Percentiles rank a stretch among this genome's conserved stretches.
phyloP scores from a whole-genome alignment of 35 echinoderm and acorn worm genomes.

The Patiria miniata region DNA sequence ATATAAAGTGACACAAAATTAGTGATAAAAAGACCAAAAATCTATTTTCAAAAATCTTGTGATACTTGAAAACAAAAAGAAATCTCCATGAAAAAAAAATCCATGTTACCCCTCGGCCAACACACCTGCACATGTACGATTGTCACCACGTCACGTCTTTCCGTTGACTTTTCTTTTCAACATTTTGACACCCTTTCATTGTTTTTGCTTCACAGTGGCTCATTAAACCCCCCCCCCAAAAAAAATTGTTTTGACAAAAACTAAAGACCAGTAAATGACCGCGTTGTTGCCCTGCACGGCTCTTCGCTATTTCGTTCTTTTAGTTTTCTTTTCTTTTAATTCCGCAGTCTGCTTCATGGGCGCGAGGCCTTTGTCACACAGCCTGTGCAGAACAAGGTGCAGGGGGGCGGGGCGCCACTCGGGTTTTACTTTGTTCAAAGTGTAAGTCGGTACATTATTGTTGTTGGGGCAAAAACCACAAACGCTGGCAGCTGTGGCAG shows the following conservation, averaged over 20 bases:
- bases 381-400: constrained; percentile 77
- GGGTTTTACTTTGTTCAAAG: constrained; percentile 99
- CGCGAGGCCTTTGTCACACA: constrained; percentile 98
- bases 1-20: too few relatives aligned
- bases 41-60: too few relatives aligned
- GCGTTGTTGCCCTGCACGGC: constrained; percentile 16
- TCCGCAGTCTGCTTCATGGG: constrained; percentile 93
- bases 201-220: constrained; percentile 28
- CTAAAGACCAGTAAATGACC: not conserved
- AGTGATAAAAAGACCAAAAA: too few relatives aligned
- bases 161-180: constrained; percentile 4
- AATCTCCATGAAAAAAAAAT: too few relatives aligned
- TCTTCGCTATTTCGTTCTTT: constrained; percentile 28
- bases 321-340: constrained; percentile 66
- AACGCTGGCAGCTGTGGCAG: not conserved
- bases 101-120: not conserved
- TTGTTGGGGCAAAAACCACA: not conserved
- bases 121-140: not conserved
- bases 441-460: constrained; percentile 75
- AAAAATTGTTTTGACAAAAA: not conserved
- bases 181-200: constrained; percentile 37
- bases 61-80: too few relatives aligned
- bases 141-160: not conserved
- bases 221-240: not conserved
- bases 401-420: constrained; percentile 57